Conservation (phyloP, 2,113 vertebrate species). For the Erythrocercus mccallii region DNA sequence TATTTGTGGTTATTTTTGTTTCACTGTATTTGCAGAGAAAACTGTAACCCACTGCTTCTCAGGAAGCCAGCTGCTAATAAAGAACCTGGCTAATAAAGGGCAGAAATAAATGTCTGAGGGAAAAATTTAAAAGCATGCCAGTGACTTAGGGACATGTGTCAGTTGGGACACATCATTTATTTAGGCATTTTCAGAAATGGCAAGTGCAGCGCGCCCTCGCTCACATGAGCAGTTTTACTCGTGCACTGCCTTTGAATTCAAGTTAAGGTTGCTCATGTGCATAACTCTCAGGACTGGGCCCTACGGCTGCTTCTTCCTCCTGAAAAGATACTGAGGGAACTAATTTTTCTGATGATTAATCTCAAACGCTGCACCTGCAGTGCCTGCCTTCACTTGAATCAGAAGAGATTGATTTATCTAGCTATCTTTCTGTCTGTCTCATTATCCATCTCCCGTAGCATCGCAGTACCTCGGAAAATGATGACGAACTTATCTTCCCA, state of each 20-base stretch:
- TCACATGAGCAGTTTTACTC: not conserved
- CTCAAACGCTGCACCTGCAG: constrained; percentile 52
- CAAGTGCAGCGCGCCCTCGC: not conserved
- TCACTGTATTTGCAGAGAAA: not conserved
- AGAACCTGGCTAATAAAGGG: not conserved
- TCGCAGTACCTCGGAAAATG: not conserved
- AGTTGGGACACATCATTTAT: not conserved
- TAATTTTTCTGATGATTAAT: constrained; percentile 67
- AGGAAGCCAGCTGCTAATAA: not conserved
- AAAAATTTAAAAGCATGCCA: not conserved
- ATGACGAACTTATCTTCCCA: constrained; percentile 39
- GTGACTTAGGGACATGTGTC: not conserved
- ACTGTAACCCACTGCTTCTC: not conserved
- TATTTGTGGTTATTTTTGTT: not conserved
- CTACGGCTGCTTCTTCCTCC: constrained; percentile 24
- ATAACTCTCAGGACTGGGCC: constrained; percentile 22
- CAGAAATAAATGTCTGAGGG: not conserved
- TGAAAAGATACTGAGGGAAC: constrained; percentile 45
- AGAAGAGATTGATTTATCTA: constrained; percentile 59
- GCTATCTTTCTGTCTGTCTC: constrained; percentile 51
- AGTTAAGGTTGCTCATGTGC: constrained; percentile 43
- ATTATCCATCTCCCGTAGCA: constrained; percentile 38
- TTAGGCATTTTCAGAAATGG: constrained; percentile 5
- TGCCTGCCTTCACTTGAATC: constrained; percentile 45
- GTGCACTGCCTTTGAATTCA: not conserved